A percentile compares a stretch with the other conserved stretches of the same genome.
These are phyloP conservation scores for Drosophila borealis DNA, from an alignment of 2,888 invertebrate genomes.

Conservation along the genomic window DNA sequence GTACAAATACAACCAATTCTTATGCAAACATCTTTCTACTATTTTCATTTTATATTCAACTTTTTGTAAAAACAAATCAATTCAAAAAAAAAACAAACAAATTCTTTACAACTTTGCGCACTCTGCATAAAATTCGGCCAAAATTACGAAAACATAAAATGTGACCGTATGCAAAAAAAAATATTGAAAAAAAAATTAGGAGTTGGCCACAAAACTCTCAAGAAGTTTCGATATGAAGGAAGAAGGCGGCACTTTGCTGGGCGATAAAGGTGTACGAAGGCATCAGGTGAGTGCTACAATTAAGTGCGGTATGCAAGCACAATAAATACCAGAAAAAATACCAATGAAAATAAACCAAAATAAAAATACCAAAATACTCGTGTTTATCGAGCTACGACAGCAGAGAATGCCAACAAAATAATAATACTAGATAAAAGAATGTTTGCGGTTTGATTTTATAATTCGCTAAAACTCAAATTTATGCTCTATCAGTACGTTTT, in stretches of 20 bases:
- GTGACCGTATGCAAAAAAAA: constrained; percentile 50
- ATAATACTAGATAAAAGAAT: constrained; percentile 29
- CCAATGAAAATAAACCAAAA: constrained; percentile 29
- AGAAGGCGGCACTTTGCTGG: constrained; percentile 90
- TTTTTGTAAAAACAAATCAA: constrained; percentile 54
- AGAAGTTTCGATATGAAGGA: constrained; percentile 96
- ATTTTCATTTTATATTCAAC: constrained; percentile 74
- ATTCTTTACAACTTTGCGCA: constrained; percentile 64
- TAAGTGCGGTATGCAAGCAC: constrained; percentile 54
- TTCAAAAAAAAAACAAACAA: constrained; percentile 40
- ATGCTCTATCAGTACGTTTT: constrained; percentile 20
- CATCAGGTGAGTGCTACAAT: constrained; percentile 86
- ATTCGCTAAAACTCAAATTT: constrained; percentile 32
- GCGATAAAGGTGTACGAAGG: constrained; percentile 89
- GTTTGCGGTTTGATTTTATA: constrained; percentile 55
- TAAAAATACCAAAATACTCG: constrained; percentile 26
- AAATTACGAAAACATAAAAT: constrained; percentile 49
- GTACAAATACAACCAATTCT: constrained; percentile 66
- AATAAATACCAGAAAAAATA: constrained; percentile 37
- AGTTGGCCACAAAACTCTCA: constrained; percentile 94
- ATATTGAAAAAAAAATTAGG: constrained; percentile 86
- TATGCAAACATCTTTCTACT: constrained; percentile 78
- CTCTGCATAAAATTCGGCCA: constrained; percentile 57
- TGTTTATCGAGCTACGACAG: constrained; percentile 42
- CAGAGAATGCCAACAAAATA: constrained; percentile 68